A percentile compares a stretch with the other conserved stretches of the same genome.
Evolutionary conservation across 2,113 vertebrate species (phyloP).

Genomic region (Poicephalus meyeri): DNA sequence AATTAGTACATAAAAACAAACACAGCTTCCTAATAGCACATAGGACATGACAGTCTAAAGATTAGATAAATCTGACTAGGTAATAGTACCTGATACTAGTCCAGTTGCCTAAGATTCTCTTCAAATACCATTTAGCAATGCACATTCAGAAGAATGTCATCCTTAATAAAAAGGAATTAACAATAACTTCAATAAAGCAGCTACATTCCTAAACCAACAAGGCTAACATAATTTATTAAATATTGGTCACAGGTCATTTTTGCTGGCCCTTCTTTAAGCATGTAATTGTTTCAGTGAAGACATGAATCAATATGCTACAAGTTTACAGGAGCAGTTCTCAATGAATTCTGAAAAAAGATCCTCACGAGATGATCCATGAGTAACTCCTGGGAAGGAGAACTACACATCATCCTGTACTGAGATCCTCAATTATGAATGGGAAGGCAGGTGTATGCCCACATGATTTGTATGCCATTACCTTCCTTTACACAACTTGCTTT

Average conservation of each 20-base stretch:
- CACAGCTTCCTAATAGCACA: neutral
- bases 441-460: rapidly evolving
- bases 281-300: neutral
- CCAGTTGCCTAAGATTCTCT: neutral
- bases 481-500: neutral
- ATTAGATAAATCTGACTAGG: neutral
- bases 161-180: neutral
- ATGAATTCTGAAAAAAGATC: neutral
- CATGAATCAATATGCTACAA: neutral
- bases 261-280: neutral
- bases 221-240: neutral
- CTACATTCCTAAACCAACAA: neutral
- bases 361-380: neutral
- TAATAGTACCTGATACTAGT: neutral
- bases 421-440: neutral
- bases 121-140: neutral
- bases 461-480: neutral
- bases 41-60: rapidly evolving
- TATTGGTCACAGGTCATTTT: neutral
- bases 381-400: neutral
- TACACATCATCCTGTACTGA: neutral
- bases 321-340: neutral
- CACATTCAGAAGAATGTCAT: neutral
- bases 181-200: neutral
- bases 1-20: neutral